Conservation (phyloP, 2,888 invertebrate species). For the Zaprionus bogoriensis region DNA sequence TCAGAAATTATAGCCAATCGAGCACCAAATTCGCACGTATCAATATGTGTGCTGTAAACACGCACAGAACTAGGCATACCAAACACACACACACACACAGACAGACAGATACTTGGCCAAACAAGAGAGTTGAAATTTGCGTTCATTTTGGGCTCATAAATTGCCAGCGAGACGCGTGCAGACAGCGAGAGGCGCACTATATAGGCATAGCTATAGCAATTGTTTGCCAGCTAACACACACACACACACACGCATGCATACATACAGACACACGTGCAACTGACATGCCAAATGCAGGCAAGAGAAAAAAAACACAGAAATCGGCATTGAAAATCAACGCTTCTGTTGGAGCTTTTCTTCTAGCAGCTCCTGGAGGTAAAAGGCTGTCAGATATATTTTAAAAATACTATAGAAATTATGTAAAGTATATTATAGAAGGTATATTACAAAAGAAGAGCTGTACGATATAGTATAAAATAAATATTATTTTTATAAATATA, state of each 20-base stretch:
- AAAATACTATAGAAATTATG: too few relatives aligned
- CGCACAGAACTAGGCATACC: constrained; percentile 19
- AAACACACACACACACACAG: constrained; percentile 16
- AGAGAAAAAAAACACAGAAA: constrained; percentile 15
- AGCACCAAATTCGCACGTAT: constrained; percentile 39
- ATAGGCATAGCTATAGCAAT: constrained; percentile 21
- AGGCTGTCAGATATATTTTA: too few relatives aligned
- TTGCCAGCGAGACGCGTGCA: constrained; percentile 47
- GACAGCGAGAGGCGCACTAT: constrained; percentile 19
- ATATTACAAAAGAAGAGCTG: too few relatives aligned
- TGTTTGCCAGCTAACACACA: constrained; percentile 10
- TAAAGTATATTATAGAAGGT: too few relatives aligned
- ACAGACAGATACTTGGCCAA: background rate
- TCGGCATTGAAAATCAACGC: constrained; percentile 16
- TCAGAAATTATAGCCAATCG: constrained; percentile 58
- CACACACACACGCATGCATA: background rate
- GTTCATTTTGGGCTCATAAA: constrained; percentile 68
- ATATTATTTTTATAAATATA: too few relatives aligned
- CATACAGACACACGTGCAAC: constrained; percentile 8
- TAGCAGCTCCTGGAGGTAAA: too few relatives aligned
- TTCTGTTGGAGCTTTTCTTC: constrained; percentile 1
- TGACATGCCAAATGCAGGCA: constrained; percentile 45
- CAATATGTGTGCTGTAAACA: constrained; percentile 14
- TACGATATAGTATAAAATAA: too few relatives aligned
- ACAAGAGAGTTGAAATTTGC: constrained; percentile 40